Percentiles rank a stretch among this genome's conserved stretches.
Conservation (phyloP, 2,797 vertebrate species). For the Alcedo quadribrachys region DNA sequence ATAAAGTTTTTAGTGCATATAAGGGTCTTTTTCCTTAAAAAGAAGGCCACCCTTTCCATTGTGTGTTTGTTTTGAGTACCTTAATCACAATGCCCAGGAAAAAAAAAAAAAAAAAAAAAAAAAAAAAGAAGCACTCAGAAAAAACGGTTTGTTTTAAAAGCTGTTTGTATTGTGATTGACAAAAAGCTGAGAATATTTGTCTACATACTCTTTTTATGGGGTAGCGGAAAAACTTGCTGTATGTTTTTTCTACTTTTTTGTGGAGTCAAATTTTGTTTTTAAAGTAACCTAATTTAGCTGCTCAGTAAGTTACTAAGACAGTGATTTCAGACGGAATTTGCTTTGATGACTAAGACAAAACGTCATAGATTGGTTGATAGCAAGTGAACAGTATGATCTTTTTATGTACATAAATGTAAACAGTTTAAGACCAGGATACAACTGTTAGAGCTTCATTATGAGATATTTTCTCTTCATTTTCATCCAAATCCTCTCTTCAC, state of each 20-base stretch:
- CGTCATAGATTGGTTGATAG: neutral
- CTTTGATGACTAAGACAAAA: conserved; percentile 10
- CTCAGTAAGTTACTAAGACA: neutral
- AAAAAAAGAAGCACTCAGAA: neutral
- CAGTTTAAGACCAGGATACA: conserved; percentile 17
- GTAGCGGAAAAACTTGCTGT: rapidly evolving
- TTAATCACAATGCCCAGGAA: neutral
- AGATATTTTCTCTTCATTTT: conserved; percentile 27
- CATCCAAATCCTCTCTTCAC: neutral
- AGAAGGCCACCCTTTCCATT: neutral
- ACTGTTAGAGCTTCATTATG: neutral
- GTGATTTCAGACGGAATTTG: neutral
- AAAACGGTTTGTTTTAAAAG: neutral
- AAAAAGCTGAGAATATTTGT: neutral
- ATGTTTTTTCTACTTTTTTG: neutral
- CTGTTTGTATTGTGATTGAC: neutral
- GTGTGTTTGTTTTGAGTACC: neutral
- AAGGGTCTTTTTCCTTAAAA: neutral
- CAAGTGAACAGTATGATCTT: conserved; percentile 18
- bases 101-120: neutral
- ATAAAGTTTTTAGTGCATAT: neutral
- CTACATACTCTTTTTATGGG: neutral
- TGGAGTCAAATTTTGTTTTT: neutral
- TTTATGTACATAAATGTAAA: neutral
- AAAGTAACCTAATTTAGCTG: neutral